phyloP scores from a whole-genome alignment of 2,888 invertebrate species.

The Trichopoda pennipes region DNA sequence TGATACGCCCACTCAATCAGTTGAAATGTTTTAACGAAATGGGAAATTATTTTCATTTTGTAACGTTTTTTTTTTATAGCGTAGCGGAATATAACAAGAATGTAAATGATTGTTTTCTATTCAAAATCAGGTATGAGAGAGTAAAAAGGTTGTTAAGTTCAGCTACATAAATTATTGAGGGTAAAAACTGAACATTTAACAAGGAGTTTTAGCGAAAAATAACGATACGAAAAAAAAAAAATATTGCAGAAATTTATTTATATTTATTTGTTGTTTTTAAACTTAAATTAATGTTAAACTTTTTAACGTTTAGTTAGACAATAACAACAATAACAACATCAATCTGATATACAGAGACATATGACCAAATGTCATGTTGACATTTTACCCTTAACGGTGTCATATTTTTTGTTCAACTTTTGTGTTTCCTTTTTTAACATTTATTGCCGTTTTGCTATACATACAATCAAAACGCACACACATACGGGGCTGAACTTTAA shows the following conservation, averaged over 20 bases:
- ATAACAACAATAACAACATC: slow-evolving; percentile 42
- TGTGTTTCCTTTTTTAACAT: slow-evolving; percentile 35
- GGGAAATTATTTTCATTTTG: not conserved
- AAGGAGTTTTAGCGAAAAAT: not conserved
- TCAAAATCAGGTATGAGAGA: slow-evolving; percentile 60
- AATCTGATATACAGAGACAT: slow-evolving; percentile 60
- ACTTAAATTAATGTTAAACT: slow-evolving; percentile 61
- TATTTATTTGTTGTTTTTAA: slow-evolving; percentile 55
- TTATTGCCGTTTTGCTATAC: slow-evolving; percentile 17
- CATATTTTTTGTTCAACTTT: slow-evolving; percentile 72
- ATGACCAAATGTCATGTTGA: slow-evolving; percentile 72
- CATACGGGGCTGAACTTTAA: slow-evolving; percentile 23
- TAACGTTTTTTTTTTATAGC: not conserved
- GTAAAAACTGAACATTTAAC: slow-evolving; percentile 20
- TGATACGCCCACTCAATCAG: slow-evolving; percentile 51
- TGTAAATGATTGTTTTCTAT: slow-evolving; percentile 60
- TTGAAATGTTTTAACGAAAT: slow-evolving; percentile 35
- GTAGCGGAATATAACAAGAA: slow-evolving; percentile 43
- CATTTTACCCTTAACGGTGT: slow-evolving; percentile 79
- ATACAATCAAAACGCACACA: slow-evolving; percentile 72
- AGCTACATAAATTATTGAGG: slow-evolving; percentile 56
- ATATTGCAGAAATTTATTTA: slow-evolving; percentile 52
- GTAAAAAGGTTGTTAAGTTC: slow-evolving; percentile 35
- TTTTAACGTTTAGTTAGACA: slow-evolving; percentile 56
- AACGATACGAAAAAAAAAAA: not conserved